Conservation (phyloP, 2,113 vertebrate genomes). For the Syngnathoides biaculeatus region DNA sequence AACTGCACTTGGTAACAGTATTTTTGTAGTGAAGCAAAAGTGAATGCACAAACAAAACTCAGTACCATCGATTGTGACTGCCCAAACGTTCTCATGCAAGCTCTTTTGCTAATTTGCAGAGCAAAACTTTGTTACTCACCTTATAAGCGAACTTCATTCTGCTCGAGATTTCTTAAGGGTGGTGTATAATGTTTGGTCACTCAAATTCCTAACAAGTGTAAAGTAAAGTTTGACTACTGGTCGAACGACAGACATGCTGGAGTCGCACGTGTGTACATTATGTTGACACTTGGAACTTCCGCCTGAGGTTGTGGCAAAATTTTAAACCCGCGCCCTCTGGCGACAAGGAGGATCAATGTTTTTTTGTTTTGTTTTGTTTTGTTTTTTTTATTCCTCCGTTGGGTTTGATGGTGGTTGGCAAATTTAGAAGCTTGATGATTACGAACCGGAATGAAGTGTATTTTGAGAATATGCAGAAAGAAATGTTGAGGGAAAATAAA, state of each 20-base stretch:
- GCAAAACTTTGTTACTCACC: conserved; percentile 50
- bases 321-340: conserved; percentile 14
- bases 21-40: background rate
- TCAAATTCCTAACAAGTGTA: background rate
- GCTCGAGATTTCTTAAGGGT: background rate
- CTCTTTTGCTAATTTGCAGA: background rate
- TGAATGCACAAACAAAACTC: background rate
- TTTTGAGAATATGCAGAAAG: too few relatives aligned
- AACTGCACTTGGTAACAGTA: background rate
- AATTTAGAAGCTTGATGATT: background rate
- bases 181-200: background rate
- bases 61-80: background rate
- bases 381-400: too few relatives aligned
- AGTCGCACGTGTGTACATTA: conserved; percentile 38
- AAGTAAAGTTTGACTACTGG: accelerated
- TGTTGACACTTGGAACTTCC: conserved; percentile 58
- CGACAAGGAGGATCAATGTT: conserved; percentile 17
- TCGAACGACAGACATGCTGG: conserved; percentile 15
- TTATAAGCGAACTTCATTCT: conserved; percentile 77
- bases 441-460: too few relatives aligned
- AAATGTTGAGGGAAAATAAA: too few relatives aligned
- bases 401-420: background rate
- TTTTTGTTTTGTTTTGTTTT: too few relatives aligned
- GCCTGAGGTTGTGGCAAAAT: background rate
- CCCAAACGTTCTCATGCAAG: background rate